These are phyloP conservation scores for Poeciliopsis gracilis DNA, from an alignment of 2,797 vertebrate genomes.

Conservation along the genomic window DNA sequence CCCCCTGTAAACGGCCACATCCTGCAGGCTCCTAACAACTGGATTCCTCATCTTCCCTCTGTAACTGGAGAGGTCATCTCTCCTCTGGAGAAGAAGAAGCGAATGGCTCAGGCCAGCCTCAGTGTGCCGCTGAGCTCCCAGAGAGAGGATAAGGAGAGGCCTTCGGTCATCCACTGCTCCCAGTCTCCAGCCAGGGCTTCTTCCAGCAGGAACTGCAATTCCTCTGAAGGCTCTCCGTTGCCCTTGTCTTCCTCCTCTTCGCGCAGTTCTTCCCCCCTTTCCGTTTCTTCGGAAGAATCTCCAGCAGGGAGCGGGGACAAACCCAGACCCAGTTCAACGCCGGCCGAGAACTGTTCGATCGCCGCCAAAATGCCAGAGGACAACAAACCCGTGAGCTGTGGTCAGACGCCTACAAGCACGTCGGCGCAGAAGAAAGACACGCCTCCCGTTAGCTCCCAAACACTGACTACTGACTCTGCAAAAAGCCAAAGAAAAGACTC, in stretches of 20 bases:
- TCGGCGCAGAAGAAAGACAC: conserved; percentile 48
- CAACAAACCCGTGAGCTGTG: conserved; percentile 51
- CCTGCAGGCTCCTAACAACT: conserved; percentile 70
- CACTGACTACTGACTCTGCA: conserved; percentile 14
- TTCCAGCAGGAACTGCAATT: conserved; percentile 59
- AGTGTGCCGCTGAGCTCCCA: conserved; percentile 47
- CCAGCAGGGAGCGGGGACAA: conserved; percentile 56
- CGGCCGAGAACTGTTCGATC: conserved; percentile 22
- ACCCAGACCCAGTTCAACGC: conserved; percentile 40
- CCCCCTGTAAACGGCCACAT: conserved; percentile 61
- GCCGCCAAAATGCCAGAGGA: conserved; percentile 49
- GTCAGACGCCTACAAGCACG: conserved; percentile 55
- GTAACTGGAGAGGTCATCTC: conserved; percentile 88
- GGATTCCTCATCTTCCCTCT: conserved; percentile 63
- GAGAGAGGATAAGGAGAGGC: conserved; percentile 66
- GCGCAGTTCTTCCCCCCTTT: conserved; percentile 74
- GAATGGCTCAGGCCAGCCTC: conserved; percentile 90
- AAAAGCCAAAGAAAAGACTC: conserved; percentile 61
- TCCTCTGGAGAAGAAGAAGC: conserved; percentile 94
- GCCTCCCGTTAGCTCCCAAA: conserved; percentile 30
- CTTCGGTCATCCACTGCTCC: conserved; percentile 70
- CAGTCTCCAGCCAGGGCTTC: conserved; percentile 64
- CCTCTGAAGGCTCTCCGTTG: conserved; percentile 73
- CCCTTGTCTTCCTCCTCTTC: conserved; percentile 73
- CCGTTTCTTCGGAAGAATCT: conserved; percentile 79